phyloP scores from a whole-genome alignment of 92 coral and sea anemone genomes.

The Heteractis magnifica region DNA sequence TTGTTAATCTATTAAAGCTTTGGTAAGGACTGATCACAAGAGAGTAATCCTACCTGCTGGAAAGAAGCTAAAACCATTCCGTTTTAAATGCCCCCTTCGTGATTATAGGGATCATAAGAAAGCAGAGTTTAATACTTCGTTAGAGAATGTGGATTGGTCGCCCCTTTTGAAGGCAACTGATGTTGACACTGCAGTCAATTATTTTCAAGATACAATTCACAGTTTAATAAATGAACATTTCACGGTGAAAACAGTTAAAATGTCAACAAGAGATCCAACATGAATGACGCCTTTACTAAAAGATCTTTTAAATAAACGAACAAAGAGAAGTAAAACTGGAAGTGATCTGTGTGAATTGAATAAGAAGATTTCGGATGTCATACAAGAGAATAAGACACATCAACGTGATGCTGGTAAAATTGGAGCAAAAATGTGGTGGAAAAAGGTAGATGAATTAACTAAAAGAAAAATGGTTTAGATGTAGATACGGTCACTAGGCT shows the following conservation, averaged over 20 bases:
- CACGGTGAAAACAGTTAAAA: conserved; percentile 19
- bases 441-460: too few relatives aligned
- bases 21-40: conserved; percentile 50
- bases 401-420: too few relatives aligned
- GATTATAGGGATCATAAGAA: conserved; percentile 47
- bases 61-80: conserved; percentile 57
- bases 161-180: conserved; percentile 23
- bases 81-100: conserved; percentile 33
- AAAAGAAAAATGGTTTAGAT: too few relatives aligned
- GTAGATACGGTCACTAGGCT: too few relatives aligned
- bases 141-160: conserved; percentile 29
- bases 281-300: conserved; percentile 50
- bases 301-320: not conserved
- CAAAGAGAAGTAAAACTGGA: too few relatives aligned
- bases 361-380: too few relatives aligned
- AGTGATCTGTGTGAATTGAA: too few relatives aligned
- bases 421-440: too few relatives aligned
- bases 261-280: conserved; percentile 48
- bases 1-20: conserved; percentile 25
- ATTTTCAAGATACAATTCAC: conserved; percentile 32
- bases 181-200: conserved; percentile 35
- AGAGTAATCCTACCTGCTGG: conserved; percentile 48
- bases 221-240: conserved; percentile 34
- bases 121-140: conserved; percentile 19
- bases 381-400: too few relatives aligned